Base-by-base conservation (phyloP, 2,797 vertebrate genomes). In the Enteromius treurensis region DNA sequence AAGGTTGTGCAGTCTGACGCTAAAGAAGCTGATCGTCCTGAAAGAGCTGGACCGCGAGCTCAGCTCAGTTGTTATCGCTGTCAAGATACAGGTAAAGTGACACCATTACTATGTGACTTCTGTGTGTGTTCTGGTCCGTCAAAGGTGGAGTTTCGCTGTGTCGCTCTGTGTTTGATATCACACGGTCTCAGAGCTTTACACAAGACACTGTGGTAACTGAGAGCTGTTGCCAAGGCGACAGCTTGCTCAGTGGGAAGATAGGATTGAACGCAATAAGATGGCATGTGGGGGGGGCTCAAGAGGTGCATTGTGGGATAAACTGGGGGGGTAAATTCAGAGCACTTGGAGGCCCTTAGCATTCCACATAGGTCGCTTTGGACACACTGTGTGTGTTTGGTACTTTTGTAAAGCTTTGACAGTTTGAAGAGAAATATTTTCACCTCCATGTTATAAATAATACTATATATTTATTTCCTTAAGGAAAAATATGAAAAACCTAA, bases 1-100 rank as follows among this genome's bases (percentile, higher is more conserved):
- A 86, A 94, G 94, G 88, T 82, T 95, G 71, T 95, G 93, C 90
- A 92, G 93, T 79, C 89, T 95, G 84, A 95, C 94, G 0, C 86
- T 95, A 84, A 94, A 93, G 91, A 94, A 91, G 87, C 87, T 95
- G 32, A 90, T 93, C 69, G 92, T 95, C 0, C 60, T 94, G 49
- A 90, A 89, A 86, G 92, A 95, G 78, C 86, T 95, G 82, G 94
- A 95, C 83, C 77, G 88, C 76, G 94, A 95, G 49, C 92, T 95
- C 42, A 93, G 80, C 87, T 94, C 93, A 3, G 85, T 95, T 2
- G 87, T 94, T 80, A 95, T 95, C 10, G 94, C 93, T 29, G 93
- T 95, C 0, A 95, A 95, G 86, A 92, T 95, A 49, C 94, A 95
- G 93, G 91, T 92, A 58, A 80, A 74, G 81, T 34, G 71, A 49